phyloP scores from a whole-genome alignment of 2,113 vertebrate species.

The Thalassoma bifasciatum region DNA sequence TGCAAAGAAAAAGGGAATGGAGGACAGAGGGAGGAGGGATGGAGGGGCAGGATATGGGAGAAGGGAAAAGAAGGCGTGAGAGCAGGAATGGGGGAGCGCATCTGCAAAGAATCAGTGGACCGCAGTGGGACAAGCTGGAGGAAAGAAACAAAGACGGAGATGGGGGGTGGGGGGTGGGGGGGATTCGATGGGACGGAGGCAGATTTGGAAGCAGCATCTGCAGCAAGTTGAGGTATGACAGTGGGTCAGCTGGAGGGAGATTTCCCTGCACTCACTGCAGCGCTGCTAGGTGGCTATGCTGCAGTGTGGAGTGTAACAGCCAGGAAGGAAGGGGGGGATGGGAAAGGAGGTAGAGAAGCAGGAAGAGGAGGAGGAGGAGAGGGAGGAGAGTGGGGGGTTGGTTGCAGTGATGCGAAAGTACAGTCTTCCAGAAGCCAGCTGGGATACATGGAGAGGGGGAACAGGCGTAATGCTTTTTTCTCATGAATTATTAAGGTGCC shows the following conservation, averaged over 20 bases:
- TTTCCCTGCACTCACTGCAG: constrained; percentile 66
- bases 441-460: constrained; percentile 27
- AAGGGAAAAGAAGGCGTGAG: constrained; percentile 17
- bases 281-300: constrained; percentile 67
- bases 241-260: constrained; percentile 55
- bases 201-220: constrained; percentile 26
- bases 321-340: constrained; percentile 68
- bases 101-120: constrained; percentile 44
- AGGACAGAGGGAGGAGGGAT: constrained; percentile 35
- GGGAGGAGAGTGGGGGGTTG: constrained; percentile 51
- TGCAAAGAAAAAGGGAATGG: constrained; percentile 54
- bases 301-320: constrained; percentile 76
- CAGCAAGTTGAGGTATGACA: constrained; percentile 40
- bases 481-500: constrained; percentile 75
- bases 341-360: constrained; percentile 30
- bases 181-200: constrained; percentile 7
- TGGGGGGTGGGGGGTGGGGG: background rate
- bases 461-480: constrained; percentile 61
- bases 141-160: constrained; percentile 38
- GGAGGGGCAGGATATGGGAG: background rate
- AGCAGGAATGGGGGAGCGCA: constrained; percentile 43
- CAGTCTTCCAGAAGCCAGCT: constrained; percentile 63
- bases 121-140: constrained; percentile 61
- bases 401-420: constrained; percentile 72
- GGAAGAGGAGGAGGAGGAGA: constrained; percentile 8